phyloP scores from a whole-genome alignment of 1,140 invertebrate species.

The Brachionus calyciflorus region DNA sequence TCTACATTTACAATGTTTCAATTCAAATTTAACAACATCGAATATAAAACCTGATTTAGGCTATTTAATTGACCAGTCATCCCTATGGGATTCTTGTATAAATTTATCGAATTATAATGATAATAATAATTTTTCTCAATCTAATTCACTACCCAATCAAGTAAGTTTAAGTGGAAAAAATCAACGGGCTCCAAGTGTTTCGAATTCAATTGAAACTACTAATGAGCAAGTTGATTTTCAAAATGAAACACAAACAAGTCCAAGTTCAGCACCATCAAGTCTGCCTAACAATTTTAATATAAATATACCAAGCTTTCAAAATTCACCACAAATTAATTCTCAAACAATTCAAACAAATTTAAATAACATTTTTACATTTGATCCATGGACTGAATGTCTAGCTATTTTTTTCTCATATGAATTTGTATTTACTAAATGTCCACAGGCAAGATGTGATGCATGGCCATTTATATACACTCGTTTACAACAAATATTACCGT shows the following conservation, averaged over 20 bases:
- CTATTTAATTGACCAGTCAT: conserved; percentile 86
- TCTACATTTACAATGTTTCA: conserved; percentile 36
- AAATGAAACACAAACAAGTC: background rate
- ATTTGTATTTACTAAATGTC: conserved; percentile 70
- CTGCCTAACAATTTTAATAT: background rate
- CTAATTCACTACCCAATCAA: background rate
- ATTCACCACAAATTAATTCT: background rate
- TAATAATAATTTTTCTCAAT: background rate
- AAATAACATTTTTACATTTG: conserved; percentile 49
- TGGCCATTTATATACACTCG: conserved; percentile 92
- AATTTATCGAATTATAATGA: background rate
- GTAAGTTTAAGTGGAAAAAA: too few relatives aligned
- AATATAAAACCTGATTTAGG: conserved; percentile 75
- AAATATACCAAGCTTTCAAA: too few relatives aligned
- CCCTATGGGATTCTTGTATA: conserved; percentile 69
- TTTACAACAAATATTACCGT: conserved; percentile 80
- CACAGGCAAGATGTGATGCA: conserved; percentile 76
- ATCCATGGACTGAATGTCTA: conserved; percentile 78
- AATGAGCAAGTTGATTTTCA: background rate
- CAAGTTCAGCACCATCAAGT: background rate
- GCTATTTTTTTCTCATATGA: conserved; percentile 77
- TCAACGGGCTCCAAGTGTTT: background rate
- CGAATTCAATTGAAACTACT: background rate
- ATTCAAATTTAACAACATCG: background rate
- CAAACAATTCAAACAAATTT: background rate